These are phyloP conservation scores for Actinia tenebrosa DNA, from an alignment of 64 coral and sea anemone genomes.

Conservation along the genomic window DNA sequence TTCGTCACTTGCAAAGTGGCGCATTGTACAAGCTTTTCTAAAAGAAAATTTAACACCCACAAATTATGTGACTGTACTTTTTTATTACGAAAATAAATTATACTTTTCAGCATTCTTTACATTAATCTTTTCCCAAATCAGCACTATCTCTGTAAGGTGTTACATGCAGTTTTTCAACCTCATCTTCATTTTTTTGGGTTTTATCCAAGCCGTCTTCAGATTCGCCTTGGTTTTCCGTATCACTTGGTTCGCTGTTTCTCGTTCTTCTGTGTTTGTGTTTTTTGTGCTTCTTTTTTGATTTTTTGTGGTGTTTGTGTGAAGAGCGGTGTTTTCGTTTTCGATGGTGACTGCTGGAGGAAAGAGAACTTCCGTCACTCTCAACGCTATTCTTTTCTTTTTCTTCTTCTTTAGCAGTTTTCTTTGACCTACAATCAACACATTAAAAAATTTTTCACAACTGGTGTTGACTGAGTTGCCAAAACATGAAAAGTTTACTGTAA, in stretches of 20 bases:
- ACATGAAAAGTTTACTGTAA: no score
- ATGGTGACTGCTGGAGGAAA: neutral
- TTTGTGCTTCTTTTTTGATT: neutral
- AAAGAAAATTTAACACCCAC: no score
- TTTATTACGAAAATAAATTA: no score
- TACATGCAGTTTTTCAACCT: neutral
- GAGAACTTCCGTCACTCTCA: neutral
- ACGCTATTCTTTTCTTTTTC: neutral
- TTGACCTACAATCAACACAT: neutral
- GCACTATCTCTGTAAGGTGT: neutral
- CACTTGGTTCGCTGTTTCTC: conserved; percentile 1
- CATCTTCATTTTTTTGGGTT: neutral
- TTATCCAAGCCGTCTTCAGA: neutral
- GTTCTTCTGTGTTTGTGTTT: conserved; percentile 1
- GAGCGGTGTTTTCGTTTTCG: conserved; percentile 11
- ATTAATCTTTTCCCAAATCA: neutral
- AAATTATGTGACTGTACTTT: no score
- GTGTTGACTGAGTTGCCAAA: no score
- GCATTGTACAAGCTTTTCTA: no score
- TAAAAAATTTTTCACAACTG: neutral
- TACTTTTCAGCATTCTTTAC: no score
- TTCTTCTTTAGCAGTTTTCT: neutral
- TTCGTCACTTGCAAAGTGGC: no score
- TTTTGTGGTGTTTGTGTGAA: conserved; percentile 3
- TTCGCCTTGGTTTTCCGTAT: conserved; percentile 3